phyloP scores from a whole-genome alignment of 2,797 vertebrate species.

The Enteromius treurensis region DNA sequence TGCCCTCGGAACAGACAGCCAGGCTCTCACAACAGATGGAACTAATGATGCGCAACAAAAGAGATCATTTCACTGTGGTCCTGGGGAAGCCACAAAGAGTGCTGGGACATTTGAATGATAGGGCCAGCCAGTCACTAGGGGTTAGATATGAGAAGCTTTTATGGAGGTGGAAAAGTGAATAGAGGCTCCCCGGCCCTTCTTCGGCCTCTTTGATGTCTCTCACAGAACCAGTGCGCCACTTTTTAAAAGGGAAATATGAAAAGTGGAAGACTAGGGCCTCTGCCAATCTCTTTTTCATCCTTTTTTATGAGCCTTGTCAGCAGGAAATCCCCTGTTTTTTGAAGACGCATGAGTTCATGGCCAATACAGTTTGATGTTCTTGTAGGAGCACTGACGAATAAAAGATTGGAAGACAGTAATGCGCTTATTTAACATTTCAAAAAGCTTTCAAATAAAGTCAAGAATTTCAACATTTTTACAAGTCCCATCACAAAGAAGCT shows the following conservation, averaged over 20 bases:
- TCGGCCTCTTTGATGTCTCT: slow-evolving; percentile 70
- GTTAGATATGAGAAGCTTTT: slow-evolving; percentile 70
- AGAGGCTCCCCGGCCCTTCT: slow-evolving; percentile 59
- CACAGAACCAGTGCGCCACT: slow-evolving; percentile 66
- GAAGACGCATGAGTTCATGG: slow-evolving; percentile 52
- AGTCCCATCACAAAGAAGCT: background rate
- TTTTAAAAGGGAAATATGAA: slow-evolving; percentile 64
- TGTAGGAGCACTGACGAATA: slow-evolving; percentile 35
- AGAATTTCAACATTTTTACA: background rate
- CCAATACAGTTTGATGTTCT: slow-evolving; percentile 59
- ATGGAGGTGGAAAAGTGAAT: slow-evolving; percentile 68
- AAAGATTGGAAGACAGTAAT: slow-evolving; percentile 12
- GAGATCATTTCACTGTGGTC: slow-evolving; percentile 84
- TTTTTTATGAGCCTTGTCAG: slow-evolving; percentile 58
- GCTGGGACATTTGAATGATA: slow-evolving; percentile 80
- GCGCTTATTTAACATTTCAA: slow-evolving; percentile 1
- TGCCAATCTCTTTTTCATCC: slow-evolving; percentile 61
- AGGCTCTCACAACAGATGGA: slow-evolving; percentile 85
- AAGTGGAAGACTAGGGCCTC: slow-evolving; percentile 62
- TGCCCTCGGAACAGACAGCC: slow-evolving; percentile 79
- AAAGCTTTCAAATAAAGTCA: slow-evolving; percentile 16
- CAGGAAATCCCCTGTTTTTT: slow-evolving; percentile 53
- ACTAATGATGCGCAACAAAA: slow-evolving; percentile 92
- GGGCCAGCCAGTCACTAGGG: slow-evolving; percentile 73
- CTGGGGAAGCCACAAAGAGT: slow-evolving; percentile 78